phyloP scores from a whole-genome alignment of 2,113 vertebrate genomes.

The Aramus guarauna region DNA sequence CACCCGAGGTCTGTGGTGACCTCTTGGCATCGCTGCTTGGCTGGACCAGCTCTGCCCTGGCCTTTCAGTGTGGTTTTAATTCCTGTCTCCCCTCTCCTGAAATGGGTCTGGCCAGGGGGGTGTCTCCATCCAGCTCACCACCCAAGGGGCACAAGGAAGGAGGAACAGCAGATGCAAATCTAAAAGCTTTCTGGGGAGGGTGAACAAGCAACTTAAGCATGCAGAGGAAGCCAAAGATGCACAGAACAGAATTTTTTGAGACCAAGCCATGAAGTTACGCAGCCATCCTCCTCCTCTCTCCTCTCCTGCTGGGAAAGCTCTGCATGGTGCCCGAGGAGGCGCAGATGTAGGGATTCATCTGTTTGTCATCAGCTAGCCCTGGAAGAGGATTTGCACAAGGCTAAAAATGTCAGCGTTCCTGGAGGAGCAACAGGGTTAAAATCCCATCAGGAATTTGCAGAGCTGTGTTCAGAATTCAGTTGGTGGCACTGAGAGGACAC shows the following conservation, averaged over 20 bases:
- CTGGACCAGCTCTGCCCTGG: neutral
- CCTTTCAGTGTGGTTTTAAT: neutral
- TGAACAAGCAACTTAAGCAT: neutral
- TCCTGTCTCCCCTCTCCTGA: neutral
- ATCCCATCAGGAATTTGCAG: neutral
- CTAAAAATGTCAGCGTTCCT: neutral
- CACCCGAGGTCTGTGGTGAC: neutral
- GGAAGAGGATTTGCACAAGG: neutral
- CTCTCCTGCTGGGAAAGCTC: neutral
- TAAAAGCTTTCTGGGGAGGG: neutral
- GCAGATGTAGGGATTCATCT: neutral
- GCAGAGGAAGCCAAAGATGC: neutral
- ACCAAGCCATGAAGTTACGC: neutral
- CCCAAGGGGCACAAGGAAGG: neutral
- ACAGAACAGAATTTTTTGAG: neutral
- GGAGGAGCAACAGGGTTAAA: neutral
- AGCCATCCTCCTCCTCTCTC: neutral
- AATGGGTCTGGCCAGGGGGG: neutral
- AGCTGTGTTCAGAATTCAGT: neutral
- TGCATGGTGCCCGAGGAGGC: neutral
- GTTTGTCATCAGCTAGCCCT: neutral
- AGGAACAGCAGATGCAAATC: neutral
- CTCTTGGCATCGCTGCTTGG: neutral
- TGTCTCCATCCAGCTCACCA: neutral
- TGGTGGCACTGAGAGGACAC: neutral